Base-by-base conservation (phyloP, 2,888 invertebrate species). In the Prenolepis imparis region DNA sequence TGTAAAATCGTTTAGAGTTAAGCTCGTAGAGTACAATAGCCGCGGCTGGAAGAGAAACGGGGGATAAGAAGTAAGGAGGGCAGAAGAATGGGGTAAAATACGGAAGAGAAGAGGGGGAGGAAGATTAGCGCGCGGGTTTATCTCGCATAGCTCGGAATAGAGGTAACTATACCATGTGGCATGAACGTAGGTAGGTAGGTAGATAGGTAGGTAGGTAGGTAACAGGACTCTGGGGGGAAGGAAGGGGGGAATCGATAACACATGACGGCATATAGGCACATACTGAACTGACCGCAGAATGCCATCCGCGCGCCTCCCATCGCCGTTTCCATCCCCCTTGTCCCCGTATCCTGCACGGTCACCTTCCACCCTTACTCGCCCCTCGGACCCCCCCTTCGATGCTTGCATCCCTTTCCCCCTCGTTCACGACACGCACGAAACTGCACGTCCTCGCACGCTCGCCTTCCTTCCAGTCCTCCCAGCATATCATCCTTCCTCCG, bases 261-360 rank as follows among this genome's bases (percentile, higher is more conserved):
- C 93, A 92, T 93, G 93, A 93, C 90, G 89, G 90, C 90, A 91
- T 92, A 93, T 92, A 93, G 91, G 90, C 92, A 91, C 93, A 94
- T 93, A 93, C 94, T 93, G 91, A 90, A 93, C 92, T 92, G 93
- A 93, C 94, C 94, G 91, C 93, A 93, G 94, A 94, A 94, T 94
- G 93, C 93, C 91, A 94, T 94, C 90, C 91, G 90, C 91, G 92
- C 91, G 92, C 91, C 90, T 88, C 90, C 90, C 89, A 83, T 87
- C 91, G 85, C 85, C 88, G 81, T 78, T 74, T 77, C 82, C 81
- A 66, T 74, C 88, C 74, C 72, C 82, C 82, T 72, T 83, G 67
- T 11, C 55, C 86, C 78, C 85, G 85, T 83, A 75, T 88, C 86
- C 87, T 86, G 61, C 82, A 32, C 84, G 85, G 77, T 77, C 73